Base-by-base conservation (phyloP, 1,140 invertebrate species). In the Phenacoccus solenopsis region DNA sequence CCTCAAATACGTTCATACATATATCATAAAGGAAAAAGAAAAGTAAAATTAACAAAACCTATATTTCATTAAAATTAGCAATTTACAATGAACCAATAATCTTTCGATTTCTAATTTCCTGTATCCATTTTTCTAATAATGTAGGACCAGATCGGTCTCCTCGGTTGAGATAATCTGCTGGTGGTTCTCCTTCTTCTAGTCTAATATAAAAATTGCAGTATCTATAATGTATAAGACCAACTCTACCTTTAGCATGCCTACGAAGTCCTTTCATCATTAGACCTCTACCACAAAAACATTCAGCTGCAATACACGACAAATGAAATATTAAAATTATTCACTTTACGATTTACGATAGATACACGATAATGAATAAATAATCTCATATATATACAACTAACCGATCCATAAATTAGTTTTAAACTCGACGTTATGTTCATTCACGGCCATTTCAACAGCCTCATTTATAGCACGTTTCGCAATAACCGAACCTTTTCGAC, bases 351-450 rank as follows among this genome's bases (percentile, higher is more conserved):
- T n/a, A n/a, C n/a, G n/a, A n/a, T n/a, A n/a, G n/a, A n/a, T n/a
- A n/a, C n/a, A n/a, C n/a, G n/a, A n/a, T n/a, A n/a, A n/a, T n/a
- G n/a, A n/a, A n/a, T n/a, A n/a, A n/a, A n/a, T n/a, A n/a, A n/a
- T n/a, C n/a, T n/a, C n/a, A n/a, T 38, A 35, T 2, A 61, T 38
- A 28, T 13, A 24, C 30, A 75, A 87, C 88, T 86, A 80, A 96
- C 93, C 89, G 82, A 98, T 87, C 95, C 95, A 98, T 59, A 98
- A 82, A 82, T 98, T 98, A 76, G 90, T 95, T 77, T 87, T 90
- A 80, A 88, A 98, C 81, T 98, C 95, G 28, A 98, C 93, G 85
- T 96, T 91, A 76, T 98, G 94, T 27, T 90, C 78, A 74, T 87
- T 84, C 1, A 97, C 86, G 61, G 95, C 96, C 72, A 93, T 78